Base-by-base conservation (phyloP, 2,797 vertebrate species). In the Typhlichthys subterraneus region DNA sequence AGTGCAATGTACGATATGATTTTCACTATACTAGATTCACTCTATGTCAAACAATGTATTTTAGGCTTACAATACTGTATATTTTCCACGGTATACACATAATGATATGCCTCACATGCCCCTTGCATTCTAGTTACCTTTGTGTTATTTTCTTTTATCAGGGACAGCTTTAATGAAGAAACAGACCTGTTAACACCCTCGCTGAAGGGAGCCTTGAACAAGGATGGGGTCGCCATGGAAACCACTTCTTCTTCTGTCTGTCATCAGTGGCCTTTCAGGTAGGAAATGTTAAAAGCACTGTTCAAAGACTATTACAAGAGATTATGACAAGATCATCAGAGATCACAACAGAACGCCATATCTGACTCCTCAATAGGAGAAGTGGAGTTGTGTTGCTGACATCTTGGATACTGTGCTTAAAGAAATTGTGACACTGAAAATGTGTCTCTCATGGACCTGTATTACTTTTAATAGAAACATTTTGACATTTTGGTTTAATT, bases 191-290 rank as follows among this genome's bases (percentile, higher is more conserved):
- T 94, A 93, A 93, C 90, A 85, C 79, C 86, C 73, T 70, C 76
- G 72, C 77, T 81, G 87, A 89, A 87, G 86, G 85, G 89, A 90
- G 89, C 91, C 77, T 85, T 63, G 73, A 90, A 87, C 84, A 89
- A 96, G 81, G 85, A 98, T 98, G 97, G 93, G 90, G 94, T 95
- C 92, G 87, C 93, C 92, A 91, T 96, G 96, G 97, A 96, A 93
- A 96, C 89, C 94, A 70, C 85, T 96, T 87, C 89, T 97, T 64
- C 81, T 96, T 85, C 90, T 98, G 86, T 96, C 95, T 82, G 75
- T 96, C 88, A 91, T 93, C 84, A 92, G 90, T 77, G 93, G 88
- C 91, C 92, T 98, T 92, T 95, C 96, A 96, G 96, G 97, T 98
- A 95, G 89, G 89, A 68, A 60, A 84, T 72, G 59, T 33, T 55